Conservation (phyloP, 1,140 invertebrate genomes). For the Zaprionus kolodkinae region DNA sequence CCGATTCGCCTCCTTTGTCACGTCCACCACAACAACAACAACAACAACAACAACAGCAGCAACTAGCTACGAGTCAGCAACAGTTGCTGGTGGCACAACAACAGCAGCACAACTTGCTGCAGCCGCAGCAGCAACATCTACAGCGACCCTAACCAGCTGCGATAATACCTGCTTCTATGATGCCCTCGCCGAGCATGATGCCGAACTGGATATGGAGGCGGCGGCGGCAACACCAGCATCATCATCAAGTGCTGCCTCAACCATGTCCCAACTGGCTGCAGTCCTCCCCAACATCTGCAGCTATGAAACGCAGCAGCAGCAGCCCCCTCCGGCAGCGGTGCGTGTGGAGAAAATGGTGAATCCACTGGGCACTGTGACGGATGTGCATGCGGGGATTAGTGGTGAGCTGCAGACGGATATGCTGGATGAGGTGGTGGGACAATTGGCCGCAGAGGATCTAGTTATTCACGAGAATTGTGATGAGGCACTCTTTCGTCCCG, state of each 20-base stretch:
- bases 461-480: constrained; percentile 87
- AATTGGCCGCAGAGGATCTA: constrained; percentile 81
- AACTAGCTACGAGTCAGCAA: constrained; percentile 9
- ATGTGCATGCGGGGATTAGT: constrained; percentile 83
- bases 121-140: constrained; percentile 6
- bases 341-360: constrained; percentile 87
- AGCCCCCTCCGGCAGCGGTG: neutral
- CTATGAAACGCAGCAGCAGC: constrained; percentile 33
- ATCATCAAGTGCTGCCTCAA: constrained; percentile 2
- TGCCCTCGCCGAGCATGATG: constrained; percentile 72
- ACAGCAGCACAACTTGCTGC: neutral
- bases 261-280: constrained; percentile 48
- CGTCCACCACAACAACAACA: constrained; percentile 18
- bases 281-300: constrained; percentile 76
- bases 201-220: constrained; percentile 30
- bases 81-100: neutral
- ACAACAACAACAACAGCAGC: constrained; percentile 44
- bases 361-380: constrained; percentile 88
- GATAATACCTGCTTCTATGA: constrained; percentile 81
- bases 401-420: constrained; percentile 86
- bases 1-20: constrained; percentile 25
- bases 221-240: too few species aligned
- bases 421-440: constrained; percentile 82
- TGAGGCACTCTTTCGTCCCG: constrained; percentile 87
- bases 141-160: constrained; percentile 31